A percentile compares a stretch with the other conserved stretches of the same genome.
Evolutionary conservation across 2,888 invertebrate genomes (phyloP).

Genomic region (Amiota mariae): DNA sequence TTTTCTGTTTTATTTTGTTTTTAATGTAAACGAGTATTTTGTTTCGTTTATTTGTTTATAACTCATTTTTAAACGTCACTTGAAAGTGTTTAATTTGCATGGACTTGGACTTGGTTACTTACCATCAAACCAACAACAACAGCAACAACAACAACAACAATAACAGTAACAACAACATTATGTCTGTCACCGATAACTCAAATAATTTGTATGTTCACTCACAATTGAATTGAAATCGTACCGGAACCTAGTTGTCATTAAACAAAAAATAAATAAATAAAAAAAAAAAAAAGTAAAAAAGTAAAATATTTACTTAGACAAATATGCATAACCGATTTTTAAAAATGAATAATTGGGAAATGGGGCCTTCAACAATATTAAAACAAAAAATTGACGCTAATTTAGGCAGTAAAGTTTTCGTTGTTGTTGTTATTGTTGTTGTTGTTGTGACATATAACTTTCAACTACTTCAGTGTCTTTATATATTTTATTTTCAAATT

Average conservation of each 20-base stretch:
- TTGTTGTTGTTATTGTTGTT: too few species aligned
- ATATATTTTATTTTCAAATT: background rate
- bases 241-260: too few species aligned
- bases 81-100: constrained; percentile 10
- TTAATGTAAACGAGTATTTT: background rate
- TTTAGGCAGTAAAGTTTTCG: constrained; percentile 35
- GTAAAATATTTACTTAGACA: background rate
- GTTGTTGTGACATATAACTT: constrained; percentile 56
- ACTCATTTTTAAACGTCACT: constrained; percentile 19
- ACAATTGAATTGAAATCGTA: too few species aligned
- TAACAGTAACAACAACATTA: too few species aligned
- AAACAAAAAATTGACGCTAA: constrained; percentile 59
- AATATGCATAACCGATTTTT: constrained; percentile 21
- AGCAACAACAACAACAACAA: too few species aligned
- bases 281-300: too few species aligned
- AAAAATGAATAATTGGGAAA: constrained; percentile 15
- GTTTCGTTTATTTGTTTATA: background rate
- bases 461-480: too few species aligned
- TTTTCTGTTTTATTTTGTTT: background rate
- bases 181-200: background rate
- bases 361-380: constrained; percentile 38
- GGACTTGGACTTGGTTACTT: background rate
- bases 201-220: too few species aligned
- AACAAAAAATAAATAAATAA: too few species aligned
- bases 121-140: too few species aligned